phyloP scores from a whole-genome alignment of 2,888 invertebrate genomes.

The Lasioglossum zephyrum region DNA sequence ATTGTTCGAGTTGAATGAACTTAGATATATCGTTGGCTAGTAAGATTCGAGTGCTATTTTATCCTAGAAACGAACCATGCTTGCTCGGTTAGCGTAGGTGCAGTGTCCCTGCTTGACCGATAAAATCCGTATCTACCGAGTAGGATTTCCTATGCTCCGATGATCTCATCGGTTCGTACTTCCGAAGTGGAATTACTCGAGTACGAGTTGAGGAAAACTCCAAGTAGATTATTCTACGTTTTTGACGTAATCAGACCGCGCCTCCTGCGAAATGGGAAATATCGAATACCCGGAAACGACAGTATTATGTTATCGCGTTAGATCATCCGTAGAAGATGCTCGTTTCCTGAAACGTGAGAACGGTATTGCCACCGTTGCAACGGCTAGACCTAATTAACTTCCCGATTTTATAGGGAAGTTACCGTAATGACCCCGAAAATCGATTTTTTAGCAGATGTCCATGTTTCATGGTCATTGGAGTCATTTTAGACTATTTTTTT shows the following conservation, averaged over 20 bases:
- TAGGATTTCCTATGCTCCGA: not conserved
- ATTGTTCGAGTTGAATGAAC: not conserved
- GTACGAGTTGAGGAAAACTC: not conserved
- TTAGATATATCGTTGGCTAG: not conserved
- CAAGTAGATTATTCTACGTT: not conserved
- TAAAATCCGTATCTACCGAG: not conserved
- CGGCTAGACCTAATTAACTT: constrained; percentile 7
- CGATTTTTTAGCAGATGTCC: no score
- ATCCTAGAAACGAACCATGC: not conserved
- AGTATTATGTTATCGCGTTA: constrained; percentile 18
- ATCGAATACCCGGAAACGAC: constrained; percentile 32
- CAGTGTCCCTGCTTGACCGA: not conserved
- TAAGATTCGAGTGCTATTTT: not conserved
- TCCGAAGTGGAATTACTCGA: not conserved
- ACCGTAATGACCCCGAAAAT: no score
- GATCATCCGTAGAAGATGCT: constrained; percentile 6
- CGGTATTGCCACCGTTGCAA: constrained; percentile 32
- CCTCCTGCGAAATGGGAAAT: not conserved
- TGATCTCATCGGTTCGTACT: not conserved
- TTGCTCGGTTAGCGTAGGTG: not conserved
- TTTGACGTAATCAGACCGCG: constrained; percentile 15
- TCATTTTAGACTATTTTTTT: no score
- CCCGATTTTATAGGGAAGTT: no score
- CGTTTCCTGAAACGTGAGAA: constrained; percentile 42
- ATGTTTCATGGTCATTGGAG: no score